These are phyloP conservation scores for Benthosema pterotum DNA, from an alignment of 2,797 vertebrate genomes.

Conservation along the genomic window DNA sequence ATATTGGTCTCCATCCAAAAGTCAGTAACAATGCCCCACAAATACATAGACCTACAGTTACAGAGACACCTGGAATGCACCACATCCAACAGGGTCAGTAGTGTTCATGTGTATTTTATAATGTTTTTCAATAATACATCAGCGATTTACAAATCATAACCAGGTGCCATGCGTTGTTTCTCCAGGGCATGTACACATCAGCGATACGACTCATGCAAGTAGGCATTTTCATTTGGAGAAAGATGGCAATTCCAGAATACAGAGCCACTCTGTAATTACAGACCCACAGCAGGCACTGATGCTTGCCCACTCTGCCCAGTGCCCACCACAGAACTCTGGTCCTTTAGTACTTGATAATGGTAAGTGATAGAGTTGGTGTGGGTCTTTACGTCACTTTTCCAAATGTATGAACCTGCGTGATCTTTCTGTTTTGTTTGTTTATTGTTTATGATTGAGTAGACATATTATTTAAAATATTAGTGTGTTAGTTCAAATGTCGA, in stretches of 20 bases:
- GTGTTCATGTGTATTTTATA: background rate
- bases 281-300: constrained; percentile 17
- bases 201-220: constrained; percentile 18
- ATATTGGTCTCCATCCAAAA: constrained; percentile 48
- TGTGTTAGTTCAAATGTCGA: too few species aligned
- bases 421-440: too few species aligned
- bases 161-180: constrained; percentile 2
- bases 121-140: background rate
- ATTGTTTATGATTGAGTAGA: too few species aligned
- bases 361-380: constrained; percentile 11
- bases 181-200: constrained; percentile 20
- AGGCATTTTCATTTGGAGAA: constrained; percentile 31
- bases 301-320: constrained; percentile 8
- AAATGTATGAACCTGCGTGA: too few species aligned
- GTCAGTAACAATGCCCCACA: constrained; percentile 18
- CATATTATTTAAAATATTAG: too few species aligned
- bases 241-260: constrained; percentile 26
- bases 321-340: background rate
- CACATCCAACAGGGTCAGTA: constrained; percentile 37
- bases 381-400: too few species aligned
- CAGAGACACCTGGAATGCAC: constrained; percentile 27
- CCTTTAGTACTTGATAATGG: constrained; percentile 4
- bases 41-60: constrained; percentile 29
- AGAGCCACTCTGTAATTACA: background rate
- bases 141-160: background rate